A percentile compares a stretch with the other conserved stretches of the same genome.
Evolutionary conservation across 2,797 vertebrate species (phyloP).

Genomic region (Paguma larvata): DNA sequence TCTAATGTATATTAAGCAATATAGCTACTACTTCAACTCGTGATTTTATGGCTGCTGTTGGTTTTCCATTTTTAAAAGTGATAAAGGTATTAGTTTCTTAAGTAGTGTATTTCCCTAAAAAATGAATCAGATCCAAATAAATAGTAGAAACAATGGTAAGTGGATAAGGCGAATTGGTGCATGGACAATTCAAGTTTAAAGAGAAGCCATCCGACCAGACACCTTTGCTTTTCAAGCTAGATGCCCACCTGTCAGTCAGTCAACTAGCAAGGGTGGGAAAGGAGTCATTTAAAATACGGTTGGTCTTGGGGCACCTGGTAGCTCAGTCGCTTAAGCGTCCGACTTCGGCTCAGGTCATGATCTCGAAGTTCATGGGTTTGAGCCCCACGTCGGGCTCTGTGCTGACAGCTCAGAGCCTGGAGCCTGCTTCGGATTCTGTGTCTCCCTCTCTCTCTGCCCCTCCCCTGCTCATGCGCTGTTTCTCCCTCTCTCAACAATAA

Average conservation of each 20-base stretch:
- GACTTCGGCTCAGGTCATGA: too few relatives aligned
- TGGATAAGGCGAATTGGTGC: not conserved
- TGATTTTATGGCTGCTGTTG: not conserved
- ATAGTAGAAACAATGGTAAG: not conserved
- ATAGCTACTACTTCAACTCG: not conserved
- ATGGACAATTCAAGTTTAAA: not conserved
- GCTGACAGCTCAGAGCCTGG: too few relatives aligned
- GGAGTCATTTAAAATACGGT: not conserved
- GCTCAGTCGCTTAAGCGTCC: too few relatives aligned
- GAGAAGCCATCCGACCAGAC: not conserved
- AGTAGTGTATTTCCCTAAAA: slow-evolving; percentile 35
- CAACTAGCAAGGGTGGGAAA: not conserved
- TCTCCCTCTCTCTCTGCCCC: too few relatives aligned
- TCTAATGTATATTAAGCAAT: not conserved
- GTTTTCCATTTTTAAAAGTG: slow-evolving; percentile 35
- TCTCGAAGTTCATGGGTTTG: too few relatives aligned
- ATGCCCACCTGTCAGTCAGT: not conserved
- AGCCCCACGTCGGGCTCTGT: too few relatives aligned
- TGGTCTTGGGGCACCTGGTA: not conserved
- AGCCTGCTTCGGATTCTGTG: too few relatives aligned
- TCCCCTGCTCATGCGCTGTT: too few relatives aligned
- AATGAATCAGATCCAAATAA: slow-evolving; percentile 2
- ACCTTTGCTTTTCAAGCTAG: not conserved
- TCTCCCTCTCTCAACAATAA: too few relatives aligned
- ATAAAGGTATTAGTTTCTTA: slow-evolving; percentile 25